Percentiles rank a stretch among this genome's conserved stretches.
Conservation (phyloP, 2,888 invertebrate species). For the Lasioglossum marginatum region DNA sequence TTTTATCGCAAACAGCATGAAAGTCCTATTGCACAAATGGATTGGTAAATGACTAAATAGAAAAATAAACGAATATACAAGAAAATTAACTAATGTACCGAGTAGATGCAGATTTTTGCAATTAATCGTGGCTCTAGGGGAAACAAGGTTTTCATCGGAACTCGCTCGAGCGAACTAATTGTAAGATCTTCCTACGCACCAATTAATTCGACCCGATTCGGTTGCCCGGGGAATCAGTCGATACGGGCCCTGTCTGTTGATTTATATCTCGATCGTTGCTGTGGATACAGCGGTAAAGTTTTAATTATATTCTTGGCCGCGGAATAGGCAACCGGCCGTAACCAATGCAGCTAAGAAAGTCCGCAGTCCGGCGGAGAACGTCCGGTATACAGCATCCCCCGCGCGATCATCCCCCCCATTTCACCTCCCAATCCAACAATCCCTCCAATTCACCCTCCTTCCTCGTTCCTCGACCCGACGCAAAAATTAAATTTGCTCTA, state of each 20-base stretch:
- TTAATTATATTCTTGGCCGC: constrained; percentile 71
- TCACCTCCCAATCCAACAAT: background rate
- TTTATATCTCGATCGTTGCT: constrained; percentile 62
- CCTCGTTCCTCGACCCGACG: constrained; percentile 27
- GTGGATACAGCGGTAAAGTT: constrained; percentile 68
- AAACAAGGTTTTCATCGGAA: background rate
- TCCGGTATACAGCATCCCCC: constrained; percentile 17
- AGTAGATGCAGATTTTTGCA: background rate
- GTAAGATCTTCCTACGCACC: background rate
- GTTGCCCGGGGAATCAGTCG: constrained; percentile 34
- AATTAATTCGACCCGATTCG: background rate
- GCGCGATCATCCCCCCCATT: background rate
- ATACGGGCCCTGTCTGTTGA: constrained; percentile 48
- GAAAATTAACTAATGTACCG: background rate
- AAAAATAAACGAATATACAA: background rate
- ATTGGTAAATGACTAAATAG: too few relatives aligned
- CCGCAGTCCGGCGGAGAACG: constrained; percentile 49
- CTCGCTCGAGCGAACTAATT: background rate
- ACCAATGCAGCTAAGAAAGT: constrained; percentile 67
- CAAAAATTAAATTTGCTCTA: constrained; percentile 73
- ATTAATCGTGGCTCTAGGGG: background rate
- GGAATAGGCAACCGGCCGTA: constrained; percentile 65
- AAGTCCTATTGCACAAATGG: background rate
- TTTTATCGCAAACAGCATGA: background rate
- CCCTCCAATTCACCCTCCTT: background rate